Conservation (phyloP, 2,113 vertebrate genomes). For the Myocastor coypus region DNA sequence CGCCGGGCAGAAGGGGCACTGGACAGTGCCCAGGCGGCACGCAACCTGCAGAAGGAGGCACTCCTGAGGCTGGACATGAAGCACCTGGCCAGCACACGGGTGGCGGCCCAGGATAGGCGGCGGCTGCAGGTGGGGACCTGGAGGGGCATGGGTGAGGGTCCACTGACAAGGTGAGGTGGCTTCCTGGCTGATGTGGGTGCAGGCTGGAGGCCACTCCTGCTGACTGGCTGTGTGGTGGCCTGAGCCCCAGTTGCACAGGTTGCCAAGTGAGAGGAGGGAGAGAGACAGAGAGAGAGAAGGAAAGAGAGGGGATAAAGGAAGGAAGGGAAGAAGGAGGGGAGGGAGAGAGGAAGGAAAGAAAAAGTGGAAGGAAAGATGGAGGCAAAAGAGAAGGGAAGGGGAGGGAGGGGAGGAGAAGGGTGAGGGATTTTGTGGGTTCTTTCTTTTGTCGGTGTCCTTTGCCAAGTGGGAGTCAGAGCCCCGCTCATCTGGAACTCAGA, state of each 20-base stretch:
- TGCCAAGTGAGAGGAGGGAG: accelerated
- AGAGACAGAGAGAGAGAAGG: accelerated
- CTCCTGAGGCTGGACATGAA: conserved; percentile 80
- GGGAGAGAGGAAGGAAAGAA: neutral
- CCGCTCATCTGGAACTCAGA: neutral
- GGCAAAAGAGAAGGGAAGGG: neutral
- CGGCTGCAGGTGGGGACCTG: conserved; percentile 84
- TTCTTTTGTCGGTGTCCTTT: too few species aligned
- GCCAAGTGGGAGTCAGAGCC: neutral
- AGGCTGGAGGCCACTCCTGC: neutral
- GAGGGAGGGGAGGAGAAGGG: neutral
- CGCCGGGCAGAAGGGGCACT: conserved; percentile 77
- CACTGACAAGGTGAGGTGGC: too few species aligned
- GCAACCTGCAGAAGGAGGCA: conserved; percentile 85
- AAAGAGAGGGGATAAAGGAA: neutral
- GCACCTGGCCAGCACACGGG: conserved; percentile 78
- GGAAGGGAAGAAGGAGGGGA: neutral
- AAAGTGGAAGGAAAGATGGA: neutral
- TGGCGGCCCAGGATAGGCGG: conserved; percentile 79
- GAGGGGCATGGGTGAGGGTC: neutral
- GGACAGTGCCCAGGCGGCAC: conserved; percentile 75
- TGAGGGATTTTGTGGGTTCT: accelerated
- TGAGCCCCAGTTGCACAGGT: neutral
- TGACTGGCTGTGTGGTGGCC: too few species aligned
- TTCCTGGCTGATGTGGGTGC: too few species aligned